Conservation (phyloP, 2,113 vertebrate genomes). For the Bubalus kerabau region DNA sequence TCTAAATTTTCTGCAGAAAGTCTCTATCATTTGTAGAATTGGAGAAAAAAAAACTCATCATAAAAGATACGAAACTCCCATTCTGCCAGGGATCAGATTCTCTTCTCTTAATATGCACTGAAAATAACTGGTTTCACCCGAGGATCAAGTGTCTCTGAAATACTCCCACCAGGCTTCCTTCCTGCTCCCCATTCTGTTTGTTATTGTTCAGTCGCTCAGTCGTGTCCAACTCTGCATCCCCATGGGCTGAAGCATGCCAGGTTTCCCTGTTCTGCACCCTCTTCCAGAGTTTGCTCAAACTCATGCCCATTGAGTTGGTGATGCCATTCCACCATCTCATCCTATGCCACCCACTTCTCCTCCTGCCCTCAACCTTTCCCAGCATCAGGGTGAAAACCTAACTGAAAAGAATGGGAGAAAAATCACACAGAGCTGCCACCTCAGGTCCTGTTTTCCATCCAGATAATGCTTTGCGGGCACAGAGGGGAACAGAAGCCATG, state of each 20-base stretch:
- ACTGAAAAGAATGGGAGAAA: background rate
- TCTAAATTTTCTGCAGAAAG: background rate
- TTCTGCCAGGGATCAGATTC: background rate
- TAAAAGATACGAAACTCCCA: background rate
- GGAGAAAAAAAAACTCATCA: background rate
- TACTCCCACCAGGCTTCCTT: background rate
- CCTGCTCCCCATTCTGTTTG: background rate
- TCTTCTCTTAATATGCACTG: background rate
- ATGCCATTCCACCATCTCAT: background rate
- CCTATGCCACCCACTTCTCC: background rate
- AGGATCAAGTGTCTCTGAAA: background rate
- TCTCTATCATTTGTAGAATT: background rate
- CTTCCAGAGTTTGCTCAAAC: background rate
- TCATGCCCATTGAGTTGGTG: background rate
- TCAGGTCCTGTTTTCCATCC: background rate
- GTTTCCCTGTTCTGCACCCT: background rate
- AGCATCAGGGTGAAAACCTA: background rate
- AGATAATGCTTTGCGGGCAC: fast-evolving
- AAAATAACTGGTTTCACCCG: background rate
- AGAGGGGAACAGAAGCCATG: background rate
- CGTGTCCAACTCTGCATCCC: background rate
- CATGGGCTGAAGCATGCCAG: background rate
- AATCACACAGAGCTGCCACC: fast-evolving
- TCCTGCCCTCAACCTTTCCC: background rate
- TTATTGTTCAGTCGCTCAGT: background rate